Base-by-base conservation (phyloP, 1,140 invertebrate genomes). In the Neodiprion fabricii region DNA sequence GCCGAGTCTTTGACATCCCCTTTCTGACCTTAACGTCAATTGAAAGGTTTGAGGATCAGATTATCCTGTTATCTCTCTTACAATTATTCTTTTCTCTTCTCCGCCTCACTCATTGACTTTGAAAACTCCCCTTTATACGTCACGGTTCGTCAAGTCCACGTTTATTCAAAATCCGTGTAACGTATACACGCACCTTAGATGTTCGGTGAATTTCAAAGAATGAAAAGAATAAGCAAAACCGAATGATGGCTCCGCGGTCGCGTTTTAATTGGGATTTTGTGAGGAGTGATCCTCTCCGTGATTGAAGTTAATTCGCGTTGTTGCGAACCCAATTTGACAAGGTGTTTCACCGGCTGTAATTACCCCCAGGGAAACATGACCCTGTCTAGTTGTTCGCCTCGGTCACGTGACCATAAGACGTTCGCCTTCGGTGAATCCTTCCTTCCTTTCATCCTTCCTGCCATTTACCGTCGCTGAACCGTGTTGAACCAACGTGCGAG, bases 11-110 rank as follows among this genome's bases (percentile, higher is more conserved):
- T n/a, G 53, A 67, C 50, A 50, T 61, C 67, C 61, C 14, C 67
- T 68, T 21, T 78, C 71, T 67, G 61, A 21, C 69, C 65, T 74
- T 79, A 74, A 75, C 68, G 74, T 76, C 79, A 80, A 80, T 80
- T 80, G 77, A 80, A 80, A 80, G 75, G 79, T 76, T 79, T 74
- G 76, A 76, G 11, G 53, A 61, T 61, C 53, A 0, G 53, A 61
- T 61, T 61, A 61, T 61, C 53, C n/a, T 61, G 28, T 40, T 40
- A 40, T 40, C 28, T 61, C n/a, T 61, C n/a, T 61, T 14, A 8
- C 5, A 61, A 61, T 11, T 17, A 7, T 5, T 61, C 9, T 14
- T 61, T 9, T 17, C 8, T 40, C 28, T 40, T 40, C 28, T 40
- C 28, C 28, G 28, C 28, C 5, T 40, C 28, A 40, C 28, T 40